phyloP scores from a whole-genome alignment of 2,113 vertebrate species.

The Desmodus rotundus region DNA sequence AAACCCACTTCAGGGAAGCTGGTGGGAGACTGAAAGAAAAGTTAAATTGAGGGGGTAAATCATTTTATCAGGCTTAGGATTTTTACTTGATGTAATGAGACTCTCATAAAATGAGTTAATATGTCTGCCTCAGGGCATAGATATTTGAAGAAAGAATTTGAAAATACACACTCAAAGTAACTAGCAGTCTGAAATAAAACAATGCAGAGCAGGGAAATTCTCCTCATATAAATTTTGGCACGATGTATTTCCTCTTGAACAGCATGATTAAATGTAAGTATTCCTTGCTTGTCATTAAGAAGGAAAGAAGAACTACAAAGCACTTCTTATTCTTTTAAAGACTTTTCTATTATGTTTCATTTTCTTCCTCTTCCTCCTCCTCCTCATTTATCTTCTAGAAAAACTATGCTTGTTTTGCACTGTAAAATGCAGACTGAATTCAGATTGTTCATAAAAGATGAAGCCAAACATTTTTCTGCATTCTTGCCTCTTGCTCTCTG shows the following conservation, averaged over 20 bases:
- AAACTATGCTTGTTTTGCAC: conserved; percentile 54
- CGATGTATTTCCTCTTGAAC: neutral
- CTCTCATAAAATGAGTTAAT: conserved; percentile 52
- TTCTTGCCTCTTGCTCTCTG: conserved; percentile 74
- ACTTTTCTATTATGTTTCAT: neutral
- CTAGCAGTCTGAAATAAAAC: conserved; percentile 12
- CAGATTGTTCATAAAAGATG: conserved; percentile 69
- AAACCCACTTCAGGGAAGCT: conserved; percentile 37
- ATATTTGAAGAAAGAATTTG: conserved; percentile 44
- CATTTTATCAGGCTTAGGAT: conserved; percentile 33
- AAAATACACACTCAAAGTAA: conserved; percentile 26
- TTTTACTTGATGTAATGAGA: conserved; percentile 48
- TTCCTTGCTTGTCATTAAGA: conserved; percentile 24
- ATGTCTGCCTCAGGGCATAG: conserved; percentile 28
- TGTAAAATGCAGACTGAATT: conserved; percentile 58
- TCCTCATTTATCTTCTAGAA: conserved; percentile 13
- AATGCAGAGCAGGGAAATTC: neutral
- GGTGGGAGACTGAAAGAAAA: conserved; percentile 53
- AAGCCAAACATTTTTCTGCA: conserved; percentile 71
- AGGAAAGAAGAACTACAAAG: neutral
- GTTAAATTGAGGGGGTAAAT: conserved; percentile 44
- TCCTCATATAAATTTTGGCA: conserved; percentile 16
- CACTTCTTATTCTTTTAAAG: neutral
- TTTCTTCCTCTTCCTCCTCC: conserved; percentile 11
- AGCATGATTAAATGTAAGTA: conserved; percentile 10